Evolutionary conservation across 2,113 vertebrate genomes (phyloP), one percentile per base, ranked within the genome.

Genomic region (Ophthalmotilapia sp.): DNA sequence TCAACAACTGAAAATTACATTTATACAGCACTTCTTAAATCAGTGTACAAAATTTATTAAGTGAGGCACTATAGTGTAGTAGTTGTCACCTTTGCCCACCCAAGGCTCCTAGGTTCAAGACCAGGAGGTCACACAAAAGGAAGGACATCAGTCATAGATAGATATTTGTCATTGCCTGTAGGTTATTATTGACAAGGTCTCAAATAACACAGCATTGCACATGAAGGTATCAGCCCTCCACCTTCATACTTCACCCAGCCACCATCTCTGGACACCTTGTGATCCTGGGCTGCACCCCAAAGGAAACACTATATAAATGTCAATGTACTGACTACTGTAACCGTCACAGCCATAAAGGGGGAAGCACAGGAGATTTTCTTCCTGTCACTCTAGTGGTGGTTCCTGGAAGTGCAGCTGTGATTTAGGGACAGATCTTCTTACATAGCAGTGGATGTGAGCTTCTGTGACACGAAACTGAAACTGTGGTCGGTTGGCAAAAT

Each of bases 291-390:
- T 90, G 55, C 68, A 87, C 91, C 92, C 87, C 83, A 90, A 88
- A 91, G 91, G 93, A 95, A 94, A 92, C 89, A 86, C 83, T 83
- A 90, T 92, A 92, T 91, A 91, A 91, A 94, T 92, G 90, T 93
- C 93, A 93, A 54, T 84, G 89, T 70, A 81, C 85, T 51, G 82
- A 85, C 82, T 73, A 58, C 85, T 83, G 87, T 45, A 79, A 84
- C 82, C 80, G 83, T 79, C 86, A 79, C 75, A 85, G 89, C 81
- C 83, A 81, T 83, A 55, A 19, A 83, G 54, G 17, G 77, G n/a
- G 8, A 60, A 51, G 58, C 33, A 82, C 81, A 14, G 26, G 68
- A 47, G 73, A 60, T 45, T 80, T 49, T 70, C 73, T 88, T 77
- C 42, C 80, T 54, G 54, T 86, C 90, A 82, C 91, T 89, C 92